Conservation (phyloP, 1,140 invertebrate genomes). For the Zaprionus ghesquierei region DNA sequence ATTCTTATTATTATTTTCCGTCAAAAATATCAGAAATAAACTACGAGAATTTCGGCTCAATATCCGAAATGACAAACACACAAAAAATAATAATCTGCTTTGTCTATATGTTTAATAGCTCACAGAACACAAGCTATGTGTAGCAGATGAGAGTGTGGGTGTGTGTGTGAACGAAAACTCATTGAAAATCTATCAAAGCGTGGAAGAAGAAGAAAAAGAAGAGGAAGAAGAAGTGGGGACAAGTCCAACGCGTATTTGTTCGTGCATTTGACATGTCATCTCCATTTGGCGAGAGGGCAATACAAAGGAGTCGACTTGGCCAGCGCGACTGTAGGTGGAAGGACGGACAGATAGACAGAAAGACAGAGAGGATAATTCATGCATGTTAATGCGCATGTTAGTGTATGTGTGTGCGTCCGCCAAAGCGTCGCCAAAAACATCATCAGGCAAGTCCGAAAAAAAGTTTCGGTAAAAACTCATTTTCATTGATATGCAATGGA, state of each 20-base stretch:
- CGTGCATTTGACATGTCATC: slow-evolving; percentile 72
- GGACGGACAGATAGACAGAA: not conserved
- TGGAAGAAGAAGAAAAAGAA: not conserved
- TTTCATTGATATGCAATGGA: slow-evolving; percentile 76
- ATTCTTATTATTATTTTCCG: not conserved
- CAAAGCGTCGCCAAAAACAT: slow-evolving; percentile 72
- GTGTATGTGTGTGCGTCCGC: slow-evolving; percentile 42
- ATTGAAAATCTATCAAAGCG: slow-evolving; percentile 54
- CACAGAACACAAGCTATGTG: not conserved
- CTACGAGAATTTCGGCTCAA: not conserved
- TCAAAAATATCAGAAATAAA: not conserved
- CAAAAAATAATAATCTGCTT: not conserved
- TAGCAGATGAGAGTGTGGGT: not conserved
- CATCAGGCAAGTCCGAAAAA: slow-evolving; percentile 50
- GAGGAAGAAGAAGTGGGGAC: not conserved
- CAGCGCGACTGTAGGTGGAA: not conserved
- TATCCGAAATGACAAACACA: slow-evolving; percentile 14
- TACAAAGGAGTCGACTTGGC: slow-evolving; percentile 44
- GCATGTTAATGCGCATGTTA: slow-evolving; percentile 18
- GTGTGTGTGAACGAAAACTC: slow-evolving; percentile 39
- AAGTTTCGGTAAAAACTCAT: slow-evolving; percentile 65
- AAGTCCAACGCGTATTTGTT: slow-evolving; percentile 48
- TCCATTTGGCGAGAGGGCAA: slow-evolving; percentile 24
- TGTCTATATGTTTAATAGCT: not conserved
- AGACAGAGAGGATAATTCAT: slow-evolving; percentile 30